Conservation (phyloP, 1,140 invertebrate species). For the Zophobas atratus region DNA sequence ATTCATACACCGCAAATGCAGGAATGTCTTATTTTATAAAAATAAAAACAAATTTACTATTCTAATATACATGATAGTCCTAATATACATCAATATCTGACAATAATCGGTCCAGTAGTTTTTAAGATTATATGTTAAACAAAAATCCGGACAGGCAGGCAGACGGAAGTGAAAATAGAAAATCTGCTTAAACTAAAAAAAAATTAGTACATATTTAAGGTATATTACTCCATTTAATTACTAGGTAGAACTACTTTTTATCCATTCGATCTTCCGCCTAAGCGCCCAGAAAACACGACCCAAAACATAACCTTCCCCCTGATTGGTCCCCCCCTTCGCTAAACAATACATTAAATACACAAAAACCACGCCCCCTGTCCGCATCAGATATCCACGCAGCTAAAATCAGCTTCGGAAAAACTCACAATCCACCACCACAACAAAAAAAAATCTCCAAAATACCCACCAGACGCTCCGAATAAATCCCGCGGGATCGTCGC, state of each 20-base stretch:
- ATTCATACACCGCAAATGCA: too few relatives aligned
- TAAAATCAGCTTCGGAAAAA: conserved; percentile 10
- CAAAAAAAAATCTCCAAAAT: conserved; percentile 6
- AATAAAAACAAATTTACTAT: too few relatives aligned
- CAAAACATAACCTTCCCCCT: background rate
- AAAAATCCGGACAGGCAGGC: too few relatives aligned
- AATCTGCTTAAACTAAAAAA: too few relatives aligned
- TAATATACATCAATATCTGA: too few relatives aligned
- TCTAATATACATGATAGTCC: too few relatives aligned
- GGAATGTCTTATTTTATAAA: too few relatives aligned
- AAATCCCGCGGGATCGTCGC: conserved; percentile 7
- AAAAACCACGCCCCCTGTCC: conserved; percentile 13
- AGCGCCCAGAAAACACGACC: background rate
- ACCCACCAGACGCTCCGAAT: conserved; percentile 6
- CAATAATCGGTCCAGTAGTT: too few relatives aligned
- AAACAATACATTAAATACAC: background rate
- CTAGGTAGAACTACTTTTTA: background rate
- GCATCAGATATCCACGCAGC: conserved; percentile 5
- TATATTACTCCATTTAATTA: background rate
- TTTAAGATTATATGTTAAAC: too few relatives aligned
- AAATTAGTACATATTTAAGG: too few relatives aligned
- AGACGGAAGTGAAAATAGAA: too few relatives aligned
- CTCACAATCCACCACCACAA: background rate
- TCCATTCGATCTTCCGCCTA: background rate
- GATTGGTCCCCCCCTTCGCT: background rate